Evolutionary conservation across 2,113 vertebrate species (phyloP).

Genomic region (Megaleporinus macrocephalus): DNA sequence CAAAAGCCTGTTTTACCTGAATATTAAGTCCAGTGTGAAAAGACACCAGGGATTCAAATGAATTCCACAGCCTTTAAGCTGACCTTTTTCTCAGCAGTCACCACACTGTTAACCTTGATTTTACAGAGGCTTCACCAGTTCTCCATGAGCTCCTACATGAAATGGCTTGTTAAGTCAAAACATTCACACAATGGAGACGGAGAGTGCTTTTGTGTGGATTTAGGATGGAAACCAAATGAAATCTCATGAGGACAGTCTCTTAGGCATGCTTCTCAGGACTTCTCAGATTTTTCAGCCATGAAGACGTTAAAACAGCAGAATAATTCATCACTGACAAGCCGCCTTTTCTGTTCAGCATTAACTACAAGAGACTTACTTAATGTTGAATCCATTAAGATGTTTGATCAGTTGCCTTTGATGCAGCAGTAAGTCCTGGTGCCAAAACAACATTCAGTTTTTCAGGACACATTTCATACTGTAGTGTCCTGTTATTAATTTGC

Average conservation of each 20-base stretch:
- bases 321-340: background rate
- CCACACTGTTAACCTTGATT: background rate
- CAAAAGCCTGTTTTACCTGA: conserved; percentile 1
- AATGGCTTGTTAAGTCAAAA: background rate
- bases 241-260: background rate
- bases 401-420: too few relatives aligned
- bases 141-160: background rate
- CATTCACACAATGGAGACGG: background rate
- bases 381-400: background rate
- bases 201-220: background rate
- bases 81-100: background rate
- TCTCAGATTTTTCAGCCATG: background rate
- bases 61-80: background rate
- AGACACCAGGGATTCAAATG: background rate
- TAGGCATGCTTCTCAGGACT: background rate
- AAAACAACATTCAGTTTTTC: too few relatives aligned
- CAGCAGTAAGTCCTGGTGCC: too few relatives aligned
- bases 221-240: background rate
- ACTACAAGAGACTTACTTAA: background rate
- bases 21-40: conserved; percentile 10
- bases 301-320: background rate
- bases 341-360: background rate
- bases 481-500: too few relatives aligned
- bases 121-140: background rate
- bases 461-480: too few relatives aligned